Evolutionary conservation across 2,113 vertebrate species (phyloP), one percentile per base, ranked within the genome.

Genomic region (Oplegnathus fasciatus): DNA sequence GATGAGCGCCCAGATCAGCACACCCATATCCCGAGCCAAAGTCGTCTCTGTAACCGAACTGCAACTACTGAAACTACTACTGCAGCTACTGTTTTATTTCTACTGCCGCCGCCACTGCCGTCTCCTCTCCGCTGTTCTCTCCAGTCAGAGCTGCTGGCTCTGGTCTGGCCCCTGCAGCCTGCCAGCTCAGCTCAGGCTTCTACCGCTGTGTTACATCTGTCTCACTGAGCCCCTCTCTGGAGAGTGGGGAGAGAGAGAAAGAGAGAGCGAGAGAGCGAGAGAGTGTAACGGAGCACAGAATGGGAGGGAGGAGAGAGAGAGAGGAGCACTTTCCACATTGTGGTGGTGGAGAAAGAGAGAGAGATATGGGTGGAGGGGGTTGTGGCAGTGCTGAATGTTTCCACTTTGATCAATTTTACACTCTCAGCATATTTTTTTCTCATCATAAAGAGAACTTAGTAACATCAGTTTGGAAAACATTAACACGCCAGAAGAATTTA

Each of bases 131-230:
- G 40, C 83, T 37, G 65, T 44, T 14, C 69, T 85, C 84, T 83
- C 88, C 78, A 54, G 79, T 85, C 85, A 68, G 88, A 91, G 87
- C 88, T 86, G 75, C 82, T 77, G 89, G 83, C 85, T 82, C 79
- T 68, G 87, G 78, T 91, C 88, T 75, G 88, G 89, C 88, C 90
- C 73, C 86, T 66, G 77, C 89, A 88, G 89, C 91, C 89, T 91
- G 87, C 88, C 90, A 92, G 90, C 85, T 92, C 88, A 90, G 91
- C 91, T 86, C 80, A 89, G 82, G 44, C 90, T 90, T 89, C 86
- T 62, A 72, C 85, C 66, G 65, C 86, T 75, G 85, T 75, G 82
- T 89, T 94, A 91, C 93, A 94, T 93, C 91, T 93, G 92, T 93
- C 89, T 89, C 85, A 85, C 86, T 83, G 89, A 91, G 85, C 68